Evolutionary conservation across 2,113 vertebrate species (phyloP).

Genomic region (Octodon degus): DNA sequence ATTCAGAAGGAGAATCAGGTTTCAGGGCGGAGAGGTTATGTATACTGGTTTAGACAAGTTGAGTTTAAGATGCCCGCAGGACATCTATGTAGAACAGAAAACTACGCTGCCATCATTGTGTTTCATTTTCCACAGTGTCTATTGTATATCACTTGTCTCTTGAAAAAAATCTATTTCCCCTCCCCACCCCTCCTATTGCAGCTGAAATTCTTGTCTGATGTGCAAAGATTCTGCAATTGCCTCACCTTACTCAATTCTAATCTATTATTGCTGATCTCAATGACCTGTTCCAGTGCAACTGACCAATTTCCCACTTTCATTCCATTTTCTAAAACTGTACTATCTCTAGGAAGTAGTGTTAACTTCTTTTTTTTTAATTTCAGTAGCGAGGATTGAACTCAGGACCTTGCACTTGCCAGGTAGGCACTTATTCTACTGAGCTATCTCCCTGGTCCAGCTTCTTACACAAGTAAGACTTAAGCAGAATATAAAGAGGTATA

Average conservation of each 20-base stretch:
- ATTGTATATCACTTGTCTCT: background rate
- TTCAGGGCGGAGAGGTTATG: conserved; percentile 14
- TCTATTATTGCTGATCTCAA: conserved; percentile 21
- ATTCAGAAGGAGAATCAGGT: conserved; percentile 48
- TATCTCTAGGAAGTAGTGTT: conserved; percentile 47
- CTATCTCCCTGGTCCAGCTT: background rate
- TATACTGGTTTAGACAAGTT: conserved; percentile 48
- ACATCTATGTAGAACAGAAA: conserved; percentile 43
- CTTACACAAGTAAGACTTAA: background rate
- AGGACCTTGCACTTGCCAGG: too few relatives aligned
- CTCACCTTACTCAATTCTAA: conserved; percentile 21
- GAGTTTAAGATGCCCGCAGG: conserved; percentile 44
- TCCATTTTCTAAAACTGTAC: background rate
- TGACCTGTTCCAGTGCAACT: background rate
- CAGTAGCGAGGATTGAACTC: too few relatives aligned
- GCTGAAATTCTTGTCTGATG: background rate
- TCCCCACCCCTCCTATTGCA: background rate
- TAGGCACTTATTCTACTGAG: too few relatives aligned
- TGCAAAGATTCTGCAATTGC: conserved; percentile 3
- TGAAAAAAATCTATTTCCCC: conserved; percentile 25
- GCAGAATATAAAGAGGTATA: conserved; percentile 5
- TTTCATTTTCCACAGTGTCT: conserved; percentile 28
- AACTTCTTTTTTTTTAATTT: background rate
- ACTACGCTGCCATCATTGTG: background rate
- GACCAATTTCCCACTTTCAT: conserved; percentile 45